Conservation (phyloP, 2,888 invertebrate genomes). For the Leptopilina myrica region DNA sequence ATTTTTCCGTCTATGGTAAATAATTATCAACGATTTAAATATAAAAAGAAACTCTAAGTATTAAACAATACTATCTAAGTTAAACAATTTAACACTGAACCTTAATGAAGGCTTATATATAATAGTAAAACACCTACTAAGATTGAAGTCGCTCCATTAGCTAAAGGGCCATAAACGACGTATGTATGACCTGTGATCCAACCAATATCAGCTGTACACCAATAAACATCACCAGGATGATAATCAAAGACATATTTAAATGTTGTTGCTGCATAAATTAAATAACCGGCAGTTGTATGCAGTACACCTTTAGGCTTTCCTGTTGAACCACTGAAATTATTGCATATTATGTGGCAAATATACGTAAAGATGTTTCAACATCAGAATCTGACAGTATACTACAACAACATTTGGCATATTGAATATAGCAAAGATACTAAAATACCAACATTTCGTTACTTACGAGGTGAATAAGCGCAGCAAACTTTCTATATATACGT, state of each 20-base stretch:
- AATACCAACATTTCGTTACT: too few species aligned
- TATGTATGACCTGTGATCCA: conserved; percentile 98
- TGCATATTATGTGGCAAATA: too few species aligned
- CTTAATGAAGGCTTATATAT: conserved; percentile 7
- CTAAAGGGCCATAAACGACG: conserved; percentile 95
- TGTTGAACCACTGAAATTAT: conserved; percentile 86
- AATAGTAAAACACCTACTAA: conserved; percentile 82
- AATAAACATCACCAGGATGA: conserved; percentile 88
- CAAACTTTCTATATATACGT: too few species aligned
- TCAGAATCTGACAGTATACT: neutral
- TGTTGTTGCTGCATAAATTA: conserved; percentile 94
- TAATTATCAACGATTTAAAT: too few species aligned
- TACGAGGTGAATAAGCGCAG: too few species aligned
- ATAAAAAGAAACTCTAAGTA: too few species aligned
- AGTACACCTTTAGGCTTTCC: conserved; percentile 99
- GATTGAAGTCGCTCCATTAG: conserved; percentile 95
- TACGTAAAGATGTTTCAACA: too few species aligned
- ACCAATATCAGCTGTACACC: conserved; percentile 97
- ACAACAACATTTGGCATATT: neutral
- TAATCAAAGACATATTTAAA: conserved; percentile 98
- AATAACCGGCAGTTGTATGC: conserved; percentile 96
- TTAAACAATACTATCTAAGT: too few species aligned
- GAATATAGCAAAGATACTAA: too few species aligned
- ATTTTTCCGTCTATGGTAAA: too few species aligned
- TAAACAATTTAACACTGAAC: neutral